Base-by-base conservation (phyloP, 2,888 invertebrate genomes). In the Sesamia inferens region DNA sequence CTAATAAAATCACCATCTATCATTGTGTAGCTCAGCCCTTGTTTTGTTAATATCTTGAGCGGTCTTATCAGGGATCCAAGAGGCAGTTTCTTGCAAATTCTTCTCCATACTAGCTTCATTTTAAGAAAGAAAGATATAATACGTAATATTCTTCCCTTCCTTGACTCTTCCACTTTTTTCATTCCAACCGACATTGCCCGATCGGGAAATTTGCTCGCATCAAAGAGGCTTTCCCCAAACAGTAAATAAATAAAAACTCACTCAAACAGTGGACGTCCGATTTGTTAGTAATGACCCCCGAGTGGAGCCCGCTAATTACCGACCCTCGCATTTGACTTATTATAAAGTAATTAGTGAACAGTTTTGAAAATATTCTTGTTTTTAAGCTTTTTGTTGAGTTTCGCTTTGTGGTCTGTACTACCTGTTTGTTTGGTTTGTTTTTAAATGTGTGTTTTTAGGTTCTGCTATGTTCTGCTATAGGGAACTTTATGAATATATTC, bases 291-390 rank as follows among this genome's bases (percentile, higher is more conserved):
- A 75, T 70, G 68, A 48, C 59, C 14, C n/a, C 42, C 8, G 7
- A 71, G 51, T 24, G 63, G 66, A 72, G 69, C 70, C 44, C 55
- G 76, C 86, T 86, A 87, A 87, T 87, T 87, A 83, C 59, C 71
- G 74, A 58, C 85, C 78, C 82, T 76, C 71, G 68, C 68, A 74
- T 81, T 82, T 84, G 73, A 81, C 68, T 82, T 81, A 85, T 80
- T 85, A 81, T 83, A 81, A 83, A 84, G 81, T 79, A 85, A 85
- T 86, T 87, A 86, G 79, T 77, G 80, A 79, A 83, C 83, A 71
- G 71, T 85, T 84, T 69, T 62, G 31, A 55, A 75, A 81, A 85
- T 54, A 71, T 76, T 70, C 54, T 80, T 78, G 79, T 77, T 84
- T 84, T 84, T 76, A 58, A 69, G 42, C 67, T 61, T 69, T 74